Evolutionary conservation across 2,797 vertebrate genomes (phyloP), one percentile per base, ranked within the genome.

Genomic region (Macropus fuliginosus): DNA sequence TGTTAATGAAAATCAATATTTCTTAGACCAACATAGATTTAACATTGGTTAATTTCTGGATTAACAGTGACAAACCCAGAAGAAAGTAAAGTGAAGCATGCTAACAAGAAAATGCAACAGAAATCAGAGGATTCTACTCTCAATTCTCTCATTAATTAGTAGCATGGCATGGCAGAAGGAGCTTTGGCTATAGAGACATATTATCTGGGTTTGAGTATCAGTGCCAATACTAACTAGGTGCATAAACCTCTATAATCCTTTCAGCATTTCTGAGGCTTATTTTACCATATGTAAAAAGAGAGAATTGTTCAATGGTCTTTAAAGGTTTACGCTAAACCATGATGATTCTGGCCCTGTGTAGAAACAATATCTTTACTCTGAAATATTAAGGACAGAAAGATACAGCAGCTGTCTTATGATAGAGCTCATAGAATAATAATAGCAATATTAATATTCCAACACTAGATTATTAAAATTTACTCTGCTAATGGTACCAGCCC

Each of bases 381-480:
- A 40, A 31, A 66, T 12, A 66, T 94, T 90, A 54, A 92, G n/a
- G 46, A 56, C 74, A 52, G 66, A 74, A 54, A 91, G 66, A 56
- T 52, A 24, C 66, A 52, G 52, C 56, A 28, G 18, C 27, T 54
- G 31, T 18, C 4, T 74, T 92, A 28, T n/a, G 50, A 59, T 92
- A 52, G 93, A 90, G 54, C 31, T 92, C 27, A 93, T 40, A 29
- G 90, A 92, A 81, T 56, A 34, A 74, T 24, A 56, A 31, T 12
- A 89, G 59, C 87, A 90, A 74, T 27, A 89, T 90, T 93, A 90
- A 90, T 24, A 56, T 55, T 29, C 55, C n/a, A 91, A 91, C 56
- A 9, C n/a, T 54, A 89, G 40, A n/a, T 91, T 54, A 89, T 56
- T 56, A 91, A 56, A 66, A 50, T 89, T 40, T 94, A 74, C 6